Evolutionary conservation across 37 sponge, comb jelly and placozoan species (phyloP), one percentile per base, ranked within the genome.

Genomic region (Spongilla lacustris): DNA sequence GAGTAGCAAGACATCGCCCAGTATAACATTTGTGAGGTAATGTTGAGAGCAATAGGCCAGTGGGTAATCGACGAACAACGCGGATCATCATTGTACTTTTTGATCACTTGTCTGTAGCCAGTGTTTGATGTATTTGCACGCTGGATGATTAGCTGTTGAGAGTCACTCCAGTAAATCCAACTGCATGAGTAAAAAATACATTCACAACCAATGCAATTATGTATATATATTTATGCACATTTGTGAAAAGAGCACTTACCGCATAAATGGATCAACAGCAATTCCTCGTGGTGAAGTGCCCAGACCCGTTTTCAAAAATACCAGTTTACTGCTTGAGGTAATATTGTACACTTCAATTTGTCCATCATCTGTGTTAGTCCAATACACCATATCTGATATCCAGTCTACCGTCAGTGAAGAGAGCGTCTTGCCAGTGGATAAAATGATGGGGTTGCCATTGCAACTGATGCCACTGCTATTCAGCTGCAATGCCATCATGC

Each of bases 371-470:
- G 22, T 2, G 31, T 73, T 73, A 0, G 67, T 8, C 74, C 74
- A 83, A 28, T 58, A 83, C 84, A 83, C 23, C 3, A 22, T 74
- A 6, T 50, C 34, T 50, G 30, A 49, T 36, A 67, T 83, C 30
- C 27, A 74, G 25, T 41, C 41, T 6, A 41, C 41, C 3, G 41
- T 41, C 6, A 41, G 41, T 41, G 41, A 3, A 41, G 41, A 41
- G 41, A 41, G 6, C 41, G 3, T 41, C 6, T 3, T 41, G 6
- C 41, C 41, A 29, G 6, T 33, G 26, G 69, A 69, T 8, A 11
- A 17, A 66, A 23, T 0, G n/a, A 4, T 33, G 24, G 23, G 23
- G 41, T 77, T 75, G 68, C n/a, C n/a, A n/a, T n/a, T n/a, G n/a
- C n/a, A n/a, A n/a, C n/a, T 69, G 71, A 29, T 8, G 26, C 2